Conservation (phyloP, 1,140 invertebrate species). For the Caenorhabditis remanei region DNA sequence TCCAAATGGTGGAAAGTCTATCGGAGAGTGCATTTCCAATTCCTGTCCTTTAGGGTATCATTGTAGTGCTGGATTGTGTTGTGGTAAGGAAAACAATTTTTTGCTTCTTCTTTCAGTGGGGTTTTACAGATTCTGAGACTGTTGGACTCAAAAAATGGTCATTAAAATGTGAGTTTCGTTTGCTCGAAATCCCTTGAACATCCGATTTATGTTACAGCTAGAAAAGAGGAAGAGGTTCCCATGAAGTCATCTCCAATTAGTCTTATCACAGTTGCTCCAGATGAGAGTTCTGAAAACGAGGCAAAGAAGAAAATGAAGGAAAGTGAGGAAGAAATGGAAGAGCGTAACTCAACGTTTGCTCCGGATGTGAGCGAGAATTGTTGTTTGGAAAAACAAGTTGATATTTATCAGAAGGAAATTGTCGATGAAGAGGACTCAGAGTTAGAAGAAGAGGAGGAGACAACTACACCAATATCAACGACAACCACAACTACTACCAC, state of each 20-base stretch:
- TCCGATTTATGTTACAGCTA: background rate
- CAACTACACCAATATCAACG: background rate
- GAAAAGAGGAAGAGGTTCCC: conserved; percentile 37
- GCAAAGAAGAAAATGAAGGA: conserved; percentile 29
- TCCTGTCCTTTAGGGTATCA: conserved; percentile 64
- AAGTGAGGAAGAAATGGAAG: conserved; percentile 7
- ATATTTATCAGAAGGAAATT: conserved; percentile 54
- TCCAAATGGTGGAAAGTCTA: conserved; percentile 56
- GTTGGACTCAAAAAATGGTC: conserved; percentile 33
- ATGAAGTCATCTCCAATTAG: conserved; percentile 48
- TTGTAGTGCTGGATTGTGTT: conserved; percentile 65
- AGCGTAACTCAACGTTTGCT: conserved; percentile 23
- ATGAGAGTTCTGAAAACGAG: conserved; percentile 27
- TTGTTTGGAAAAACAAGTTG: conserved; percentile 54
- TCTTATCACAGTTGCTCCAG: conserved; percentile 26
- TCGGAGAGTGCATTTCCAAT: conserved; percentile 66
- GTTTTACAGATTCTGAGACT: background rate
- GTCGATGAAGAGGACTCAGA: conserved; percentile 59
- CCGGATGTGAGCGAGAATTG: conserved; percentile 50
- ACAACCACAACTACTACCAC: conserved; percentile 54
- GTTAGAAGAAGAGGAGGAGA: conserved; percentile 45
- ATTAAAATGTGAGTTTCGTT: background rate
- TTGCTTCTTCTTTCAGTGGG: background rate
- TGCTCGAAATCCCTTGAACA: background rate
- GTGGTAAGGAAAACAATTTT: conserved; percentile 21